Conservation (phyloP, 2,888 invertebrate species). For the Myathropa florea region DNA sequence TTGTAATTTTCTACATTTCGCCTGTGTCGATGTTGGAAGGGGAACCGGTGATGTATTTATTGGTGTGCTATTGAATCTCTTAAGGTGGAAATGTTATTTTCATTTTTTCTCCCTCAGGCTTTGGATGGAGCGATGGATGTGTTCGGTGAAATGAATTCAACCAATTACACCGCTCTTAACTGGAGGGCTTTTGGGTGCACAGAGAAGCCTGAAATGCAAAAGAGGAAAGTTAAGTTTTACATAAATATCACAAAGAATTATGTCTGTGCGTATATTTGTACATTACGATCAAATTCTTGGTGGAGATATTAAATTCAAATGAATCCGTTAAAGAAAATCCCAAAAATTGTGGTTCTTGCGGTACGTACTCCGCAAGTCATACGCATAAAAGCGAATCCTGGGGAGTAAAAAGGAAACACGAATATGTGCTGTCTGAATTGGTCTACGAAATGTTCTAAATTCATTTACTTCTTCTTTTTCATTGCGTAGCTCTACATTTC, state of each 20-base stretch:
- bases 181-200: neutral
- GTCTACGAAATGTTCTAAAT: no score
- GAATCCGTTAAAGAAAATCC: neutral
- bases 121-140: neutral
- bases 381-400: no score
- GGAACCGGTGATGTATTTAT: conserved; percentile 28
- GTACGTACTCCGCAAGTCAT: no score
- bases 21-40: conserved; percentile 1
- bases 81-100: neutral
- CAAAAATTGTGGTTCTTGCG: neutral
- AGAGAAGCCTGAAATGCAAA: neutral
- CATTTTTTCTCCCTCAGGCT: neutral
- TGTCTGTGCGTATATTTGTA: neutral
- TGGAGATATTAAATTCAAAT: neutral
- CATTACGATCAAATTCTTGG: neutral
- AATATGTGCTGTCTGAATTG: no score
- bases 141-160: neutral
- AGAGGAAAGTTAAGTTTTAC: neutral
- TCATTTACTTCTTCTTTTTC: no score
- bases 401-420: no score
- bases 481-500: no score
- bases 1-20: conserved; percentile 25
- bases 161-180: neutral
- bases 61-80: conserved; percentile 27
- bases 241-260: neutral